Evolutionary conservation across 2,888 invertebrate genomes (phyloP).

Genomic region (Nomada goodeniana): DNA sequence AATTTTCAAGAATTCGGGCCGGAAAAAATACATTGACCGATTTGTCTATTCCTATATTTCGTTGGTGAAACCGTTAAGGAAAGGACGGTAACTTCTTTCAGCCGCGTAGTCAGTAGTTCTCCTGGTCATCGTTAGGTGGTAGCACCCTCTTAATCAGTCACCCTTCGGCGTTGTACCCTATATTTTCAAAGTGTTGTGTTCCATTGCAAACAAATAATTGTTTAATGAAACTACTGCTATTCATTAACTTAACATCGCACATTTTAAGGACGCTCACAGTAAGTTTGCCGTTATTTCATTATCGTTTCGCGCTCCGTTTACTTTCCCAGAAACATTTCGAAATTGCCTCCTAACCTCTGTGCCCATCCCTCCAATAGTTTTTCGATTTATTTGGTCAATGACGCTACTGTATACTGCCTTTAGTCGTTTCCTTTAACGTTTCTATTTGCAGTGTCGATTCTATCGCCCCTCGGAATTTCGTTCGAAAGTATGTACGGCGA

Average conservation of each 20-base stretch:
- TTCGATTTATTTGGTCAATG: background rate
- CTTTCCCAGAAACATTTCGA: background rate
- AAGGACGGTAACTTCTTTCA: background rate
- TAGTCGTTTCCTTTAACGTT: background rate
- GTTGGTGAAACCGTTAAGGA: too few relatives aligned
- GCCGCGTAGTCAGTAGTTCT: background rate
- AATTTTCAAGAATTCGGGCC: too few relatives aligned
- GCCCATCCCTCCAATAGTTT: background rate
- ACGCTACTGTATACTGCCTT: background rate
- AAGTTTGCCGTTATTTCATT: background rate
- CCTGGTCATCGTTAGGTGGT: background rate
- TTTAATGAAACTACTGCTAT: background rate
- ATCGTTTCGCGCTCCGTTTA: background rate
- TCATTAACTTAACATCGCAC: background rate
- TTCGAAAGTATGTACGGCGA: background rate
- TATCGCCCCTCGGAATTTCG: too few relatives aligned
- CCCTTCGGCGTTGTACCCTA: background rate
- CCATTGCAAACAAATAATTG: background rate
- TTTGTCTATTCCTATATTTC: too few relatives aligned
- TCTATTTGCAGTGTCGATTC: background rate
- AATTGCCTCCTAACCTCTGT: constrained; percentile 29
- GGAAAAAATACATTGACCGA: too few relatives aligned
- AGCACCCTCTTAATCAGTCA: background rate
- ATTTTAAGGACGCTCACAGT: background rate
- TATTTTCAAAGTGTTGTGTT: constrained; percentile 23